These are phyloP conservation scores for Lepus timidus DNA, from an alignment of 2,113 vertebrate species.

Conservation along the genomic window DNA sequence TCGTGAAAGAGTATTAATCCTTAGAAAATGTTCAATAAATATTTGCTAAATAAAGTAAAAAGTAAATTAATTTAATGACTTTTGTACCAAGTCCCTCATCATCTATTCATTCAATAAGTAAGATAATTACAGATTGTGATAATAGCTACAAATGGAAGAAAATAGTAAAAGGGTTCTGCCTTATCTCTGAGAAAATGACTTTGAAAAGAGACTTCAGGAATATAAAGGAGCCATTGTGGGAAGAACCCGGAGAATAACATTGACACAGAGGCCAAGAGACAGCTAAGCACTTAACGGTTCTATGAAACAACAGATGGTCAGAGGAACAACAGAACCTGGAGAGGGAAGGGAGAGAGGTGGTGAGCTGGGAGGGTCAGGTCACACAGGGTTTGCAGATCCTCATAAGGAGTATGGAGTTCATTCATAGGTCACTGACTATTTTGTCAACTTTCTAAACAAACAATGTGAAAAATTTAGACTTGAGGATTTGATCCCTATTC, in stretches of 20 bases:
- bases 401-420: background rate
- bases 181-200: conserved; percentile 10
- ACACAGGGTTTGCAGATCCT: background rate
- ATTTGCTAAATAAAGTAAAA: conserved; percentile 52
- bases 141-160: background rate
- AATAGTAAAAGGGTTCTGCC: background rate
- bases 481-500: conserved; percentile 6
- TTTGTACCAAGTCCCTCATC: background rate
- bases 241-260: conserved; percentile 14
- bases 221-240: background rate
- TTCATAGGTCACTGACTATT: conserved; percentile 29
- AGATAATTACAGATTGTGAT: conserved; percentile 28
- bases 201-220: conserved; percentile 37
- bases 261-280: background rate
- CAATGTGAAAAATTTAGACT: background rate
- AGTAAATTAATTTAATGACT: conserved; percentile 26
- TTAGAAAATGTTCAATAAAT: conserved; percentile 33
- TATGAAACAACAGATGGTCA: conserved; percentile 16
- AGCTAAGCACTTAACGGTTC: background rate
- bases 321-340: background rate
- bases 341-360: background rate
- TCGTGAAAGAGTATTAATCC: background rate
- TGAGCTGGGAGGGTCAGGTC: background rate
- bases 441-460: conserved; percentile 44
- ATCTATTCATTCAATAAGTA: conserved; percentile 52